A percentile compares a stretch with the other conserved stretches of the same genome.
phyloP scores from a whole-genome alignment of 2,888 invertebrate genomes.

The Exephanes ischioxanthus region DNA sequence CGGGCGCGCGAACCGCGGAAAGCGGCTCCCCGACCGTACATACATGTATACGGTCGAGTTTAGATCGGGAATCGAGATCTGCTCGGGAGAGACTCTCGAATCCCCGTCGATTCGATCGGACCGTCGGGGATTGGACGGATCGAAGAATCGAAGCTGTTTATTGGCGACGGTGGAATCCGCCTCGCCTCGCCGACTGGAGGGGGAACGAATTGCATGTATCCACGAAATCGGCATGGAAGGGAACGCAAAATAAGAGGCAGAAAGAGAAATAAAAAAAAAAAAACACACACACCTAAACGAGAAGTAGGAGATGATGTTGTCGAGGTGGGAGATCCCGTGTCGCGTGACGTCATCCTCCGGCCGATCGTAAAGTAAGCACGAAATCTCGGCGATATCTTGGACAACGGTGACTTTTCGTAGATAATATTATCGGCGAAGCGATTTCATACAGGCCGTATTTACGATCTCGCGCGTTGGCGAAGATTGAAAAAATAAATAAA shows the following conservation, averaged over 20 bases:
- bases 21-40: slow-evolving; percentile 18
- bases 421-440: slow-evolving; percentile 49
- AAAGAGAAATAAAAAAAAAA: slow-evolving; percentile 13
- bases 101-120: slow-evolving; percentile 51
- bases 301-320: slow-evolving; percentile 35
- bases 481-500: background rate
- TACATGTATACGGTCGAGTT: slow-evolving; percentile 23
- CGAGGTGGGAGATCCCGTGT: slow-evolving; percentile 42
- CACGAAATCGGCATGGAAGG: slow-evolving; percentile 42
- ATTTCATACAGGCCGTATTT: background rate
- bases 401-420: slow-evolving; percentile 57
- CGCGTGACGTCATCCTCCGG: slow-evolving; percentile 47
- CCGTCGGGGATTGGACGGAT: slow-evolving; percentile 51
- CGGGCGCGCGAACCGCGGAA: slow-evolving; percentile 41
- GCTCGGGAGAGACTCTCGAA: slow-evolving; percentile 39
- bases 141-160: slow-evolving; percentile 59
- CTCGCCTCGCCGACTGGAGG: slow-evolving; percentile 23
- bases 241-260: slow-evolving; percentile 6
- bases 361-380: slow-evolving; percentile 52
- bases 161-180: slow-evolving; percentile 56
- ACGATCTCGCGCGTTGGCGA: slow-evolving; percentile 41
- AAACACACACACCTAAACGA: slow-evolving; percentile 12
- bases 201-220: slow-evolving; percentile 45
- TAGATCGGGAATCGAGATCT: slow-evolving; percentile 30
- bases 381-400: slow-evolving; percentile 43